Conservation (phyloP, 2,113 vertebrate genomes). For the Anhinga rufa region DNA sequence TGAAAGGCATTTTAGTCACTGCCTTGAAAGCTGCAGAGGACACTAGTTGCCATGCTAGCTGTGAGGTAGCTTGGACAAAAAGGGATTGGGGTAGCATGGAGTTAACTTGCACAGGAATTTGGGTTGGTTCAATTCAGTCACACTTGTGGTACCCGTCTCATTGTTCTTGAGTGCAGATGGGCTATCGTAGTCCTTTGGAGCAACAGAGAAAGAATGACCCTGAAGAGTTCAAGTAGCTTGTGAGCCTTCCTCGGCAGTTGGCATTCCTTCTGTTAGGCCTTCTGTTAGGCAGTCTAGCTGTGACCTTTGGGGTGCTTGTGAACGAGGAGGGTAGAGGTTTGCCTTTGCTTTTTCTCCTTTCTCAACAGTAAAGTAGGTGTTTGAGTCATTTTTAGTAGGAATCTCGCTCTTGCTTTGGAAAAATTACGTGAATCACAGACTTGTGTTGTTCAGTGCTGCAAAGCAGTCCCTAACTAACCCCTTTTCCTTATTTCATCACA, state of each 20-base stretch:
- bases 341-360: not conserved
- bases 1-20: not conserved
- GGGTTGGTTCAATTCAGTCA: not conserved
- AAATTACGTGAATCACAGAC: not conserved
- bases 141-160: rapidly evolving
- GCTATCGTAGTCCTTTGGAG: not conserved
- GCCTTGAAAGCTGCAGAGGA: not conserved
- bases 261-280: not conserved
- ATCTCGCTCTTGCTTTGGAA: not conserved
- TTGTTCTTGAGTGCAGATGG: not conserved
- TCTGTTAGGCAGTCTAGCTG: not conserved
- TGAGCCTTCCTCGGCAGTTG: not conserved
- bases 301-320: not conserved
- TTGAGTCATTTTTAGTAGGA: not conserved
- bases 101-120: not conserved
- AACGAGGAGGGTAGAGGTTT: not conserved
- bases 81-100: not conserved
- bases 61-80: not conserved
- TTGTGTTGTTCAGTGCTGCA: not conserved
- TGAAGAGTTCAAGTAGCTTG: not conserved
- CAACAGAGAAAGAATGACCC: not conserved
- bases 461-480: not conserved
- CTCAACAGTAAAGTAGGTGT: not conserved
- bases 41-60: rapidly evolving
- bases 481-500: not conserved